Conservation (phyloP, 2,113 vertebrate genomes). For the Rallus limicola region DNA sequence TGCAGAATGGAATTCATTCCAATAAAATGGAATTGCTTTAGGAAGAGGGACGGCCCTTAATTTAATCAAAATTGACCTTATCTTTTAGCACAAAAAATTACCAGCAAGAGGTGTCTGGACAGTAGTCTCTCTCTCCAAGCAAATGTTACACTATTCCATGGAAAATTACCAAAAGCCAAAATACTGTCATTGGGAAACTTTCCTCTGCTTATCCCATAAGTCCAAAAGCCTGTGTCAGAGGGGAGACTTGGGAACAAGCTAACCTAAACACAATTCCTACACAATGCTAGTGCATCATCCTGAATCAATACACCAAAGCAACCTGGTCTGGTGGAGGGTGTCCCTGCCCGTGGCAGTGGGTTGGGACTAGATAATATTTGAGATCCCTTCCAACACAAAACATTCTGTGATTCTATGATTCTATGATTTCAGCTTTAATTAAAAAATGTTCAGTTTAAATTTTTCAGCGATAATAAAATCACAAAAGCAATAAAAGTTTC, state of each 20-base stretch:
- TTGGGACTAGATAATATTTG: too few species aligned
- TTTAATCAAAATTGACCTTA: background rate
- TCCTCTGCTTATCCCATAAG: rapidly evolving
- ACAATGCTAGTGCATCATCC: background rate
- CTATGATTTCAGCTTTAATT: background rate
- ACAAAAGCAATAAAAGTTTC: background rate
- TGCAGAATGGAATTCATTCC: background rate
- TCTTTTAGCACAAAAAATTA: background rate
- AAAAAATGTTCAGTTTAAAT: background rate
- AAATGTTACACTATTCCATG: background rate
- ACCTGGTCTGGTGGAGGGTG: too few species aligned
- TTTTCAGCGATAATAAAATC: background rate
- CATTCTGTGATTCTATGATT: too few species aligned
- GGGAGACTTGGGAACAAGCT: background rate
- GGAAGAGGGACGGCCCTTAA: background rate
- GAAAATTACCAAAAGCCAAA: background rate
- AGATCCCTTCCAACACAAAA: too few species aligned
- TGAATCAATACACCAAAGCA: background rate
- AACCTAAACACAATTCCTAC: background rate
- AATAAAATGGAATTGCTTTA: rapidly evolving
- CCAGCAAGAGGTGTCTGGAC: background rate
- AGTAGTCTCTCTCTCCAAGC: background rate
- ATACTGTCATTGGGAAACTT: background rate
- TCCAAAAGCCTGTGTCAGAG: background rate
- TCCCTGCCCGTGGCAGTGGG: too few species aligned